Evolutionary conservation across 2,113 vertebrate genomes (phyloP).

Genomic region (Phasianus colchicus): DNA sequence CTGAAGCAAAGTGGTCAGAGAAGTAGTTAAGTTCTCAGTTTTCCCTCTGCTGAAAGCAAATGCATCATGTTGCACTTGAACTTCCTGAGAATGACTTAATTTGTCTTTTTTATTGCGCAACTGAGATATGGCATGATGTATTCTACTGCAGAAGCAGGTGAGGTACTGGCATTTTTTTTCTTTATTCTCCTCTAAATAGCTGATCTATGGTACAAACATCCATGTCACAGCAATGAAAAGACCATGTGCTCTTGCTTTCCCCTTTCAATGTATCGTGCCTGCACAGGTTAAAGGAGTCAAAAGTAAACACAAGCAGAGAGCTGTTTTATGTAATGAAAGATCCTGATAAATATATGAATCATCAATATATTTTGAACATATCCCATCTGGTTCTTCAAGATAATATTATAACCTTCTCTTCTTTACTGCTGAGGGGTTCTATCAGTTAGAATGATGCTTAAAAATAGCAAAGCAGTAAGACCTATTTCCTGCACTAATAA

Average conservation of each 20-base stretch:
- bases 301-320: background rate
- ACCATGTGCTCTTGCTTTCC: constrained; percentile 12
- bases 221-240: constrained; percentile 22
- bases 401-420: constrained; percentile 8
- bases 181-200: constrained; percentile 51
- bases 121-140: background rate
- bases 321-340: background rate
- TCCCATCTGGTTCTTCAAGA: constrained; percentile 4
- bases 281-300: constrained; percentile 33
- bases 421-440: background rate
- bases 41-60: constrained; percentile 33
- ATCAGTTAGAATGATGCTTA: background rate
- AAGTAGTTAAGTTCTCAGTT: constrained; percentile 38
- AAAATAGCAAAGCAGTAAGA: background rate
- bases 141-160: constrained; percentile 12
- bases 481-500: background rate
- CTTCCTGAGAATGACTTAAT: constrained; percentile 17
- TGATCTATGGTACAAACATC: constrained; percentile 11
- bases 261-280: constrained; percentile 5
- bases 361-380: constrained; percentile 3
- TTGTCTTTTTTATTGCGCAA: constrained; percentile 28
- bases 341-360: constrained; percentile 7
- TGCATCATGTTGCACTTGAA: background rate
- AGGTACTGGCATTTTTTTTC: constrained; percentile 22
- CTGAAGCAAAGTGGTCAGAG: constrained; percentile 14